Conservation (phyloP, 2,888 invertebrate genomes). For the Stenoptilia bipunctidactyla region DNA sequence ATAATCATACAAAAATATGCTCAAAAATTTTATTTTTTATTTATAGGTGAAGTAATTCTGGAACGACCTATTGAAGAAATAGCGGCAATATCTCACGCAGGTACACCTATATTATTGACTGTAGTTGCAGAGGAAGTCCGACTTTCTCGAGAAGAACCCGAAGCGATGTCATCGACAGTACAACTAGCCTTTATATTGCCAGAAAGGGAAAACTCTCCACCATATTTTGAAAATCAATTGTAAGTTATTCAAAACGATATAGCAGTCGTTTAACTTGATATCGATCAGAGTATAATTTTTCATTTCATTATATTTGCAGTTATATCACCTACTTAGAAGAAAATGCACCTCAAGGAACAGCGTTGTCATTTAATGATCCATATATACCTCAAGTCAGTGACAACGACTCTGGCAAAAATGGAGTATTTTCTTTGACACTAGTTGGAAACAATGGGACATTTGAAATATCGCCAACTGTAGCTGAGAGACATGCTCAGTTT, state of each 20-base stretch:
- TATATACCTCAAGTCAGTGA: constrained; percentile 81
- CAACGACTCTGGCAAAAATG: constrained; percentile 85
- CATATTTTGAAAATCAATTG: constrained; percentile 85
- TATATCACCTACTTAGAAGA: constrained; percentile 84
- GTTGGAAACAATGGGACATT: constrained; percentile 89
- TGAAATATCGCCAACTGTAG: constrained; percentile 86
- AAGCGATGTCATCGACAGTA: constrained; percentile 84
- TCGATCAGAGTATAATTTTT: no score
- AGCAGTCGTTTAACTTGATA: no score
- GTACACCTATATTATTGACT: constrained; percentile 85
- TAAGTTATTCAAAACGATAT: no score
- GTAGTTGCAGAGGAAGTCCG: constrained; percentile 90
- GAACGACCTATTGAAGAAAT: constrained; percentile 83
- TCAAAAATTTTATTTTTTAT: constrained; percentile 2
- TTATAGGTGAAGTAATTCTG: constrained; percentile 56
- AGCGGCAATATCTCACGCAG: constrained; percentile 83
- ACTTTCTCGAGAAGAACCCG: constrained; percentile 78
- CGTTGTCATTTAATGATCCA: constrained; percentile 78
- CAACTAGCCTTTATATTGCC: constrained; percentile 86
- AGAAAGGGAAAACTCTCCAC: constrained; percentile 82
- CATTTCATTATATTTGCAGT: constrained; percentile 65
- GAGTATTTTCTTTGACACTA: constrained; percentile 83
- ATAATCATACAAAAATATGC: no score
- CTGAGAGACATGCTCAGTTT: constrained; percentile 83
- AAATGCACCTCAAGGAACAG: constrained; percentile 85